These are phyloP conservation scores for Periplaneta americana DNA, from an alignment of 1,140 invertebrate species.

Conservation along the genomic window DNA sequence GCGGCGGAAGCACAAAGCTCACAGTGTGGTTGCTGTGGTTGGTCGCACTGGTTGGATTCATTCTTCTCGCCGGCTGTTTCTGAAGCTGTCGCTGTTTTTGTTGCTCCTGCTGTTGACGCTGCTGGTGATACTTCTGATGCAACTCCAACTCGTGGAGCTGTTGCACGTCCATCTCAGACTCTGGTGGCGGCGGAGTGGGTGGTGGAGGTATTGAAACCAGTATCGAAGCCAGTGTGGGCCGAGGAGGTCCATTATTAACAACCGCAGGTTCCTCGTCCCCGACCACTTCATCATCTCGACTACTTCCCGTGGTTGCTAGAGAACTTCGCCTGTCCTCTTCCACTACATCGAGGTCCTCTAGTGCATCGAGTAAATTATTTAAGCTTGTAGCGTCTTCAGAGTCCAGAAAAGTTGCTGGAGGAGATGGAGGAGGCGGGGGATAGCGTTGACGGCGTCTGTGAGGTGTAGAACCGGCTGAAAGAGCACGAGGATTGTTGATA, in stretches of 20 bases:
- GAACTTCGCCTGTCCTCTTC: conserved; percentile 1
- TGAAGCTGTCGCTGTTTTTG: background rate
- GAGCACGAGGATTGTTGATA: background rate
- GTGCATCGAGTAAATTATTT: conserved; percentile 23
- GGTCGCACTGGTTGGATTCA: too few species aligned
- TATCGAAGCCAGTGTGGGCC: background rate
- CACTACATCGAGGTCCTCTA: conserved; percentile 16
- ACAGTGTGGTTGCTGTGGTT: background rate
- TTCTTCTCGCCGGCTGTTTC: background rate
- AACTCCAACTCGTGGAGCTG: too few species aligned
- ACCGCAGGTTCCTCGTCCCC: background rate
- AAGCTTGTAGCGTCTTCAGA: conserved; percentile 22
- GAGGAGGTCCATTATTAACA: background rate
- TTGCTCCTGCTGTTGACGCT: background rate
- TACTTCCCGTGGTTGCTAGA: background rate
- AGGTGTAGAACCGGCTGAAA: background rate
- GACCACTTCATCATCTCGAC: background rate
- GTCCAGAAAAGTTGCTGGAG: background rate
- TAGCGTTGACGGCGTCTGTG: background rate
- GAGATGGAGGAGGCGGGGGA: background rate
- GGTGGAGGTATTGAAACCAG: background rate
- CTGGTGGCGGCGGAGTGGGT: background rate
- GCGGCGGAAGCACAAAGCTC: background rate
- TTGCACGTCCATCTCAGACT: background rate
- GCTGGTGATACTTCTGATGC: background rate